Evolutionary conservation across 2,888 invertebrate species (phyloP), one percentile per base, ranked within the genome.

Genomic region (Zygaena filipendulae): DNA sequence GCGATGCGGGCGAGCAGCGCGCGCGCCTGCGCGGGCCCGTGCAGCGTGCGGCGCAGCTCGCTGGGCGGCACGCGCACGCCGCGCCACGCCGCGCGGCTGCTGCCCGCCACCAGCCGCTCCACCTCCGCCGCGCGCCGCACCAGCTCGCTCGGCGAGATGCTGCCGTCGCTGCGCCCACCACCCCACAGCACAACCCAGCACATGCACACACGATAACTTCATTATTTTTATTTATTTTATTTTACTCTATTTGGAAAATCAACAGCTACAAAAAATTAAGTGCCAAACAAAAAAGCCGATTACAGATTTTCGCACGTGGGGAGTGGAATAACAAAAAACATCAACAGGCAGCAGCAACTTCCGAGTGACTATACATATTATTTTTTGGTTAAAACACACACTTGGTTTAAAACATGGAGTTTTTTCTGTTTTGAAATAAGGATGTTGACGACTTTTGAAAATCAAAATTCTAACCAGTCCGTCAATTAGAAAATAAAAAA

Each of bases 51-150:
- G 4, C 53, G 50, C 39, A 75, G 50, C 11, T 49, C 55, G 1
- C 54, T 67, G 52, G 48, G 85, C 59, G 62, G 60, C 59, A 49
- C 70, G 43, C 5, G 66, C 42, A 49, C 81, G 47, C 59, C 83
- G 64, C 58, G 80, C 58, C 47, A 81, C 50, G 43, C 70, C 59
- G 72, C 77, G 45, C 47, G 70, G 59, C 45, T 68, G 67, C 52
- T 83, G 45, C 49, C 84, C 47, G 55, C 72, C 70, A 56, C 82
- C 60, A 62, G 72, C 59, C 57, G 68, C 61, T 57, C 82, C 54
- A 69, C 71, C 66, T 50, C 70, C 40, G 45, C 70, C 70, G 57
- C 61, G 32, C 79, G 72, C 23, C 82, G 81, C 5, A 84, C 59
- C 32, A 70, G 45, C 48, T 68, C 61, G 37, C 60, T 56, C 18